Evolutionary conservation across 2,888 invertebrate species (phyloP), one percentile per base, ranked within the genome.

Genomic region (Loripinus fragilis): DNA sequence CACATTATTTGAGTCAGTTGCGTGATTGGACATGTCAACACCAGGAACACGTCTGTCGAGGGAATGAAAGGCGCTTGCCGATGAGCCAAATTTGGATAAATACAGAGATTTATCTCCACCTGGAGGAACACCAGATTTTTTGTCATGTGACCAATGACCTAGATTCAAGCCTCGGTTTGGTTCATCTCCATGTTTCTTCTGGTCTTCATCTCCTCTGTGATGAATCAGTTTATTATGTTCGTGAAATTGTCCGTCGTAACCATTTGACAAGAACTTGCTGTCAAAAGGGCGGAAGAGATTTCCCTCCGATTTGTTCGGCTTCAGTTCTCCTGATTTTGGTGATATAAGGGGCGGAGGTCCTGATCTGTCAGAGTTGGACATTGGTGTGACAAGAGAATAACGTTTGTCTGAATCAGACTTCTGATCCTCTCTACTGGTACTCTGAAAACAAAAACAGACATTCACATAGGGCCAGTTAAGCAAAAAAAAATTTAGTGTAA

Each of bases 241-340:
- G 2, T 45, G 42, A 67, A n/a, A 28, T 25, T 67, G 67, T 25
- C 69, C 69, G 48, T 81, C 80, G 76, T 78, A 86, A 20, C 85
- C 86, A 72, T 87, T 87, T 0, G 84, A 70, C 45, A 85, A 55
- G 69, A 74, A 74, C 65, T 85, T 81, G 64, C 86, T 88, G 74
- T 90, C 90, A 83, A 90, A 90, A 10, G 90, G 90, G 70, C 90
- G 76, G 83, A 90, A 90, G 48, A 90, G 83, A 41, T 80, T 78
- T 71, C 68, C 79, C 38, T 85, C 86, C n/a, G 74, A 60, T 33
- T 79, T 81, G 50, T 64, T 65, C 55, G 67, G 71, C 23, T 64
- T 38, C 33, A 84, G 82, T 25, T 76, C 76, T 28, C 78, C 73
- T 52, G 78, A 67, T 45, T 76, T 80, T 28, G 84, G 83, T 0